Conservation (phyloP, 2,888 invertebrate species). For the Drosophila demipolita region DNA sequence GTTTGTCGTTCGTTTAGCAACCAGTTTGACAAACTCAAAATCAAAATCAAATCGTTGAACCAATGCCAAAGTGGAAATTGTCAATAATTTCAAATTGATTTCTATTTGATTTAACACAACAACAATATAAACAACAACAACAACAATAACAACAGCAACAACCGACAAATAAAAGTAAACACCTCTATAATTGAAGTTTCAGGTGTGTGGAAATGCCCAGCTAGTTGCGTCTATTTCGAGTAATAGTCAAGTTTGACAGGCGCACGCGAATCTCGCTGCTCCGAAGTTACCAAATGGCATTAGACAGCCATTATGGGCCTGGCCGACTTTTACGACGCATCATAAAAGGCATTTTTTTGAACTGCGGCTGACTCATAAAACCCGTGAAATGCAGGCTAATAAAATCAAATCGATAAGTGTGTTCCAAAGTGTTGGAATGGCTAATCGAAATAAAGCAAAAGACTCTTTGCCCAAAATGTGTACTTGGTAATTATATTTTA, state of each 20-base stretch:
- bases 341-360: slow-evolving; percentile 72
- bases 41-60: slow-evolving; percentile 67
- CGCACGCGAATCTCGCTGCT: slow-evolving; percentile 37
- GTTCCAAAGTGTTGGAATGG: slow-evolving; percentile 61
- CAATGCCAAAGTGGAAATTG: slow-evolving; percentile 83
- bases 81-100: slow-evolving; percentile 84
- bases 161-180: slow-evolving; percentile 36
- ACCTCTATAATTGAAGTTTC: slow-evolving; percentile 51
- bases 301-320: slow-evolving; percentile 76
- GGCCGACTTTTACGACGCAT: slow-evolving; percentile 70
- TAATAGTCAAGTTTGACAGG: slow-evolving; percentile 56
- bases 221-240: slow-evolving; percentile 26
- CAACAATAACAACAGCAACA: slow-evolving; percentile 5
- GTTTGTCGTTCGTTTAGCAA: slow-evolving; percentile 75
- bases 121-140: slow-evolving; percentile 26
- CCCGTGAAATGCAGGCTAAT: slow-evolving; percentile 58
- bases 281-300: slow-evolving; percentile 60
- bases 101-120: slow-evolving; percentile 81
- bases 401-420: slow-evolving; percentile 74
- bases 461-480: slow-evolving; percentile 1
- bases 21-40: slow-evolving; percentile 65
- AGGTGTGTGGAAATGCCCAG: slow-evolving; percentile 22
- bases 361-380: slow-evolving; percentile 67
- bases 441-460: slow-evolving; percentile 40
- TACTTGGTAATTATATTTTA: slow-evolving; percentile 5